Percentiles rank a stretch among this genome's conserved stretches.
These are phyloP conservation scores for Axis porcinus DNA, from an alignment of 2,113 vertebrate species.

Conservation along the genomic window DNA sequence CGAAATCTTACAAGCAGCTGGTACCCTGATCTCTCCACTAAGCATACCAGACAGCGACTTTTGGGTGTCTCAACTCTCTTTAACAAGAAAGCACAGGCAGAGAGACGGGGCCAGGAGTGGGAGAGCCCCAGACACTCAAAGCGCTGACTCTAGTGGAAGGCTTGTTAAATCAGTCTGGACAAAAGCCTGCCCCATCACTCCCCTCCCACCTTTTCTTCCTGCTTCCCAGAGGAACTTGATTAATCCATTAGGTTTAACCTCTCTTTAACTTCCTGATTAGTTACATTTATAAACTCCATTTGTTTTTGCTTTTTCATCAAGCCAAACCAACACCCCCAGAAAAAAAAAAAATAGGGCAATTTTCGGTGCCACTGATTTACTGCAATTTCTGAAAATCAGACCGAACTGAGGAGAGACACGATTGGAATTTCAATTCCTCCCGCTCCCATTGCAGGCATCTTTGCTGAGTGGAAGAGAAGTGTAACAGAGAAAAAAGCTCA, in stretches of 20 bases:
- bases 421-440: conserved; percentile 71
- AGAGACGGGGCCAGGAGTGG: too few relatives aligned
- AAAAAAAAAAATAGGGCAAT: conserved; percentile 75
- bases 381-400: conserved; percentile 82
- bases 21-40: neutral
- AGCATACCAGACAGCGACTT: neutral
- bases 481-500: neutral
- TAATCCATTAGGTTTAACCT: conserved; percentile 82
- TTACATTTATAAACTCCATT: conserved; percentile 81
- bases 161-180: neutral
- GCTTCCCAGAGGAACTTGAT: conserved; percentile 72
- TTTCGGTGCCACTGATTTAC: conserved; percentile 77
- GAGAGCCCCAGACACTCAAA: neutral
- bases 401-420: neutral
- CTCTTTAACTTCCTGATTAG: conserved; percentile 84
- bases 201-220: neutral
- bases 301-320: conserved; percentile 82
- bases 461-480: neutral
- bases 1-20: neutral
- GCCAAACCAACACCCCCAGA: conserved; percentile 64
- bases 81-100: neutral
- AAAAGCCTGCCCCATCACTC: neutral
- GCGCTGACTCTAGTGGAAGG: neutral
- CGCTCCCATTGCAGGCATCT: neutral
- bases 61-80: neutral